Percentiles rank a stretch among this genome's conserved stretches.
Evolutionary conservation across 2,888 invertebrate genomes (phyloP).

Genomic region (Eupithecia dodoneata): DNA sequence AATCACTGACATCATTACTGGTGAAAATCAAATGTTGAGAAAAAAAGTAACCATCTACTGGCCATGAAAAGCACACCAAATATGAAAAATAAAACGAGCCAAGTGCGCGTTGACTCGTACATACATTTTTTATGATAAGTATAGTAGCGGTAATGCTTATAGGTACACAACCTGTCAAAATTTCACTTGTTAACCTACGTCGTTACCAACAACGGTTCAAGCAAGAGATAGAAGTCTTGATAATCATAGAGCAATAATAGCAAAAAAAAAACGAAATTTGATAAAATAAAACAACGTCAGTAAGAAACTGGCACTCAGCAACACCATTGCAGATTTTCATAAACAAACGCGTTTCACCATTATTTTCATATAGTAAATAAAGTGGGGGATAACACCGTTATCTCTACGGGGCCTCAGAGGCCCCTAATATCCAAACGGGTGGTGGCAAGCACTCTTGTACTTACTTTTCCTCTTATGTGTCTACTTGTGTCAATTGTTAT

Average conservation of each 20-base stretch:
- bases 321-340: background rate
- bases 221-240: too few relatives aligned
- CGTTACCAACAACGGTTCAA: too few relatives aligned
- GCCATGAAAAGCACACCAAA: background rate
- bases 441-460: background rate
- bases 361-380: constrained; percentile 36
- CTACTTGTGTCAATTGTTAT: constrained; percentile 46
- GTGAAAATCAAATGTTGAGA: background rate
- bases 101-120: too few relatives aligned
- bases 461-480: constrained; percentile 36
- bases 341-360: constrained; percentile 18
- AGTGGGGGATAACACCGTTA: constrained; percentile 36
- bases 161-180: too few relatives aligned
- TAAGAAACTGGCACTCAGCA: background rate
- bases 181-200: too few relatives aligned
- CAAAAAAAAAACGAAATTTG: background rate
- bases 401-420: constrained; percentile 35
- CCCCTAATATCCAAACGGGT: constrained; percentile 32
- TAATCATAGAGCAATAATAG: background rate
- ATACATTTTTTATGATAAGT: too few relatives aligned
- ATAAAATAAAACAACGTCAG: background rate
- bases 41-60: background rate
- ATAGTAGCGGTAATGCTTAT: too few relatives aligned
- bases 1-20: background rate
- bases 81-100: too few relatives aligned